Evolutionary conservation across 1,140 invertebrate genomes (phyloP), one percentile per base, ranked within the genome.

Genomic region (Ceratosolen solmsi): DNA sequence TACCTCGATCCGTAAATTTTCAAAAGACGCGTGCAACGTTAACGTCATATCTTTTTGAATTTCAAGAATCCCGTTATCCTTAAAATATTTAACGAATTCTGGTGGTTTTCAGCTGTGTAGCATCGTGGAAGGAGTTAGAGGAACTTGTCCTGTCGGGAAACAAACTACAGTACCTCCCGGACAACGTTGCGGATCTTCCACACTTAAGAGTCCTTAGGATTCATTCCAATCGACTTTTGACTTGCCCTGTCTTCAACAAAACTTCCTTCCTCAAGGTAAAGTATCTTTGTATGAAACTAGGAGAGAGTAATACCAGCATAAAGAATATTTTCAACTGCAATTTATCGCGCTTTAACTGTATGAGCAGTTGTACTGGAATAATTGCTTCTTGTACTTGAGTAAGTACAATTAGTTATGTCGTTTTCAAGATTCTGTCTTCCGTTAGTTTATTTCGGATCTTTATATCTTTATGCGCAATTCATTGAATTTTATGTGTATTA

Each of bases 71-170:
- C 13, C 30, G 0, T 38, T n/a, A 11, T 1, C 11, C n/a, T 8
- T 56, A 73, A 73, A 54, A 73, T 73, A 73, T 73, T 73, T 36
- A 46, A 54, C 30, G 30, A 36, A 71, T 33, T 78, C 82, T 77
- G 33, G 74, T 84, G 80, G 80, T 70, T 87, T 86, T 5, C 86
- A 94, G 94, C 86, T 96, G 95, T 86, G 93, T 96, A 56, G 93
- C 93, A 38, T 94, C 93, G 80, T 97, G 96, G 96, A 91, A 92
- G 4, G 95, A 96, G 81, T 90, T 97, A 82, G 95, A 97, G 91
- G 96, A 97, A 89, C 88, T 97, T 13, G 94, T 97, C 1, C 84
- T 97, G 22, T 97, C 96, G 17, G 96, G 96, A 36, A 97, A 97
- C 89, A 94, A 94, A 89, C 91, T 97, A 75, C 93, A 94, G 65